Conservation (phyloP, 2,888 invertebrate genomes). For the Platypus cylindrus region DNA sequence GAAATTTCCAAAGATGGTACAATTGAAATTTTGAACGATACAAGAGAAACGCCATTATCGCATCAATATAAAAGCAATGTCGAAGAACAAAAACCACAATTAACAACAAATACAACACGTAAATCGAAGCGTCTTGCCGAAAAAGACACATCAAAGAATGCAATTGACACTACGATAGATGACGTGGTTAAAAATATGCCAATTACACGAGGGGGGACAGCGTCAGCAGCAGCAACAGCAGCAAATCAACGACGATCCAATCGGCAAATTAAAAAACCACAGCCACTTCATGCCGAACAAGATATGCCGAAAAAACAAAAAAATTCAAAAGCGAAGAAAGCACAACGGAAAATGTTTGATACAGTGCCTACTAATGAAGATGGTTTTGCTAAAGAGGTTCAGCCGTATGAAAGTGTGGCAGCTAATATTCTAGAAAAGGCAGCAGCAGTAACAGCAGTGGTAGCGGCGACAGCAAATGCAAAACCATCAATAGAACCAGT, state of each 20-base stretch:
- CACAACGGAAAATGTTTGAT: no score
- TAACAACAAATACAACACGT: slow-evolving; percentile 43
- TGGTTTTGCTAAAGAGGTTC: background rate
- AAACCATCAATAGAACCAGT: slow-evolving; percentile 17
- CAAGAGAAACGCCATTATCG: slow-evolving; percentile 15
- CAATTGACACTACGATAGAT: slow-evolving; percentile 80
- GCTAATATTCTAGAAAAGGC: slow-evolving; percentile 15
- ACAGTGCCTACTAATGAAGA: slow-evolving; percentile 1
- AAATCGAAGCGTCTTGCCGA: slow-evolving; percentile 72
- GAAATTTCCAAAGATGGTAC: slow-evolving; percentile 31
- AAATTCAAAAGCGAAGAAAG: no score
- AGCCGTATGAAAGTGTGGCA: no score
- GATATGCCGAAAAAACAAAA: slow-evolving; percentile 29
- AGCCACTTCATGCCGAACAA: slow-evolving; percentile 16
- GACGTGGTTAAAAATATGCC: slow-evolving; percentile 66
- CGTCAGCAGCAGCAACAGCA: no score
- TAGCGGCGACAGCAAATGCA: slow-evolving; percentile 11
- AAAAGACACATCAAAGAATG: slow-evolving; percentile 59
- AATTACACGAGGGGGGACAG: slow-evolving; percentile 35
- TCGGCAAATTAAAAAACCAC: slow-evolving; percentile 35
- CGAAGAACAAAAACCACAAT: slow-evolving; percentile 52
- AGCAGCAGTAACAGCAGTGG: background rate
- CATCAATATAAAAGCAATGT: slow-evolving; percentile 42
- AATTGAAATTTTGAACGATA: slow-evolving; percentile 23
- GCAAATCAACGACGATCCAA: slow-evolving; percentile 42